These are phyloP conservation scores for Naja naja DNA, from an alignment of 2,113 vertebrate species.

Conservation along the genomic window DNA sequence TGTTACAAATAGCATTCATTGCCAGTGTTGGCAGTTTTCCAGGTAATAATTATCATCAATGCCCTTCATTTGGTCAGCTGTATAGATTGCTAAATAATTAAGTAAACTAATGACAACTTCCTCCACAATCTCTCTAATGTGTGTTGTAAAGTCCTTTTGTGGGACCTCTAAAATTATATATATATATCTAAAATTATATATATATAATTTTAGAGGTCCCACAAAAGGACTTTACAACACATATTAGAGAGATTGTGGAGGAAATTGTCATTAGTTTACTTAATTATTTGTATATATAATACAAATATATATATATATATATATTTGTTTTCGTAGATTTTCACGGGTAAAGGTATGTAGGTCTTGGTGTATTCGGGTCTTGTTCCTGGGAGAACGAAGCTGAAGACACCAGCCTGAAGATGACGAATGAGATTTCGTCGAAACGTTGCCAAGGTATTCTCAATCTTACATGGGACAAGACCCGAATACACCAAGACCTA, in stretches of 20 bases:
- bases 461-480: too few relatives aligned
- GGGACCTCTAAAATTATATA: not conserved
- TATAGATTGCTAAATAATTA: conserved; percentile 26
- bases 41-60: conserved; percentile 25
- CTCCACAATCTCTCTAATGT: not conserved
- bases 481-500: too few relatives aligned
- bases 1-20: conserved; percentile 12
- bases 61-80: conserved; percentile 19
- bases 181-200: too few relatives aligned
- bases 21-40: conserved; percentile 6
- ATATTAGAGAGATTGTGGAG: not conserved
- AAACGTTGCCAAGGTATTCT: too few relatives aligned
- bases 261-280: not conserved
- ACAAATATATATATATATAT: too few relatives aligned
- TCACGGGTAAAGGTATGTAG: too few relatives aligned
- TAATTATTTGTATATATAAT: too few relatives aligned
- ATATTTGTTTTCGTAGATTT: too few relatives aligned
- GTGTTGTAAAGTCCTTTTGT: not conserved
- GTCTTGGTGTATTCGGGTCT: too few relatives aligned
- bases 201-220: not conserved
- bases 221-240: not conserved
- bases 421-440: too few relatives aligned
- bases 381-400: too few relatives aligned
- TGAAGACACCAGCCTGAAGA: too few relatives aligned
- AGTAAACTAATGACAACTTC: not conserved